Base-by-base conservation (phyloP, 2,797 vertebrate species). In the Centroberyx gerrardi region DNA sequence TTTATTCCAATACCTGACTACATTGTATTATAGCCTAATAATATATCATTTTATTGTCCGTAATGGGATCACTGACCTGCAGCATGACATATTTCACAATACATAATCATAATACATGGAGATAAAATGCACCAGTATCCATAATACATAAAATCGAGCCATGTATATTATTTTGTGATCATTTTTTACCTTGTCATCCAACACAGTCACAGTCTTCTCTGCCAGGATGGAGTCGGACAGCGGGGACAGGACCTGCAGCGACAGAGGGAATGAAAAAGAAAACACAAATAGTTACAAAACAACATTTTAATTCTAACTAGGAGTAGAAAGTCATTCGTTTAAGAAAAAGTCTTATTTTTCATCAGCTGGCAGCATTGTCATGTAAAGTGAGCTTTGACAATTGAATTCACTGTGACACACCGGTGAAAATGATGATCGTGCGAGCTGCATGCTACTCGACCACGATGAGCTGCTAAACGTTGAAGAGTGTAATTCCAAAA, bases 171-270 rank as follows among this genome's bases (percentile, higher is more conserved):
- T 33, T 10, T 9, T 42, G 0, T 18, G 36, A 46, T 42, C 56
- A 22, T 54, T 27, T 8, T 8, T 14, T 62, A 72, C 93, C 13
- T 97, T 96, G 83, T 99, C 98, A 59, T 99, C 97, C 81, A 96
- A 85, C 27, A 99, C 98, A 0, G 95, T 96, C 75, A 99, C 96
- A 0, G 98, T 98, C 90, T 97, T 99, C 92, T 99, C 98, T 4
- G 98, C 98, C 93, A 99, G 87, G 87, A 99, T 99, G 40, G 98
- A 97, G 87, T 99, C 98, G 0, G 97, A 99, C 58, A 99, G 94
- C 2, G 98, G 97, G 0, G 98, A 99, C 66, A 99, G 93, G 36
- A 99, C 97, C 98, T 99, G 81, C 22, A 81, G 29, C 0, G 8
- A 68, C 64, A 72, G 8, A 74, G 18, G 48, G 18, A 18, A 38